Conservation (phyloP, 2,797 vertebrate genomes). For the Hoplostethus mediterraneus region DNA sequence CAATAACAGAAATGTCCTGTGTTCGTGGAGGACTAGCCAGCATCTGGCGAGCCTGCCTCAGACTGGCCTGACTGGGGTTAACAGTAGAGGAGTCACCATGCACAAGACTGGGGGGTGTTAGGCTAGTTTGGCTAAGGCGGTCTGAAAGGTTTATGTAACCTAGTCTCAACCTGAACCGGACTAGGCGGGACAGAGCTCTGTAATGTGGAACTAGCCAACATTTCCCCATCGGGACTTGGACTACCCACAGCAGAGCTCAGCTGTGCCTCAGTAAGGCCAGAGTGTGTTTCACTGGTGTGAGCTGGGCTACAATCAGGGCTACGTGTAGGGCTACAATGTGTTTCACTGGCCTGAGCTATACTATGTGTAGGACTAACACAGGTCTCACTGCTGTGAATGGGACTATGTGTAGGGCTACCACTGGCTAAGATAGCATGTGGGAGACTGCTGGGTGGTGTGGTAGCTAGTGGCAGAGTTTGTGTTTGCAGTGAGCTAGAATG, state of each 20-base stretch:
- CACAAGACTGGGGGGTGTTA: slow-evolving; percentile 11
- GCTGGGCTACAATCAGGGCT: slow-evolving; percentile 6
- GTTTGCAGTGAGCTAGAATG: slow-evolving; percentile 42
- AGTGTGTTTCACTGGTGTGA: slow-evolving; percentile 27
- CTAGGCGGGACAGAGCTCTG: slow-evolving; percentile 5
- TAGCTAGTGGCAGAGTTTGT: slow-evolving; percentile 28
- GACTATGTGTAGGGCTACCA: not conserved
- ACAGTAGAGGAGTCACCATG: slow-evolving; percentile 4
- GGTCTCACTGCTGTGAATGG: not conserved
- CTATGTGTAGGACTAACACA: slow-evolving; percentile 41
- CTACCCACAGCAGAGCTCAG: slow-evolving; percentile 11
- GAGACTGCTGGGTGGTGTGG: slow-evolving; percentile 24
- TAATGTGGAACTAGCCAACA: not conserved
- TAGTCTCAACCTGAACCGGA: not conserved
- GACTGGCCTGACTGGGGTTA: slow-evolving; percentile 10
- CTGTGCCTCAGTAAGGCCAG: slow-evolving; percentile 19
- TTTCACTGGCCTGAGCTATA: slow-evolving; percentile 42
- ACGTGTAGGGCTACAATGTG: not conserved
- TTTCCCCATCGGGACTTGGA: slow-evolving; percentile 19
- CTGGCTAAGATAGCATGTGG: slow-evolving; percentile 21
- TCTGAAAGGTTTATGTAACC: slow-evolving; percentile 7
- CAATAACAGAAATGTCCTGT: slow-evolving; percentile 12
- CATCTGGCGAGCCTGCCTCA: slow-evolving; percentile 15
- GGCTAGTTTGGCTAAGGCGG: not conserved
- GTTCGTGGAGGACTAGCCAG: not conserved